Base-by-base conservation (phyloP, 2,113 vertebrate species). In the Ginglymostoma cirratum region DNA sequence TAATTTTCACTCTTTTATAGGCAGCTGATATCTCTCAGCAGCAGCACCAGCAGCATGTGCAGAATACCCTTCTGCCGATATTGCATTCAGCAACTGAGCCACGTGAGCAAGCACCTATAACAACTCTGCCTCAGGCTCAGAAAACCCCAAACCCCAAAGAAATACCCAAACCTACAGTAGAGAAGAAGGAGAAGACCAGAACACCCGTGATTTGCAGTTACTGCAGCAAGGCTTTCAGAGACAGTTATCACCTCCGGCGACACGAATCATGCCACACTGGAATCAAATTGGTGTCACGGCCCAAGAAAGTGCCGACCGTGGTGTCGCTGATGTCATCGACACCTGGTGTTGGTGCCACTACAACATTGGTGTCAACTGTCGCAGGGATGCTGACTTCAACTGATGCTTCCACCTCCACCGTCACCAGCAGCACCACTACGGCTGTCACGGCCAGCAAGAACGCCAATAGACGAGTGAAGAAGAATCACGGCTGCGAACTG, bases 401-500 rank as follows among this genome's bases (percentile, higher is more conserved):
- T 96, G 99, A 98, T 95, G 99, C 98, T 93, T 99, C 99, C 52
- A 98, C 98, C 95, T 99, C 99, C 48, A 98, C 98, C 0, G 97
- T 97, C 48, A 96, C 97, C 0, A 97, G 97, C 76, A 97, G 97
- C 65, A 97, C 98, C 96, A 97, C 98, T 96, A 97, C 97, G 93
- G 97, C 97, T 80, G 98, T 97, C 23, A 97, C 98, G 97, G 97
- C 98, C 0, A 97, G 97, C 96, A 99, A 99, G 97, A 99, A 99
- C 96, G 98, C 98, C 78, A 98, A 98, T 96, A 99, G 99, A 96
- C 98, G 98, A 0, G 99, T 99, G 87, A 99, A 99, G 98, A 99
- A 99, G 98, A 99, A 99, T 97, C 99, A 99, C 0, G 99, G 99
- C 80, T 99, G 99, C 15, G 99, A 99, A 97, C 99, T 99, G 99